Percentiles rank a stretch among this genome's conserved stretches.
Conservation (phyloP, 2,113 vertebrate genomes). For the Odobenus rosmarus region DNA sequence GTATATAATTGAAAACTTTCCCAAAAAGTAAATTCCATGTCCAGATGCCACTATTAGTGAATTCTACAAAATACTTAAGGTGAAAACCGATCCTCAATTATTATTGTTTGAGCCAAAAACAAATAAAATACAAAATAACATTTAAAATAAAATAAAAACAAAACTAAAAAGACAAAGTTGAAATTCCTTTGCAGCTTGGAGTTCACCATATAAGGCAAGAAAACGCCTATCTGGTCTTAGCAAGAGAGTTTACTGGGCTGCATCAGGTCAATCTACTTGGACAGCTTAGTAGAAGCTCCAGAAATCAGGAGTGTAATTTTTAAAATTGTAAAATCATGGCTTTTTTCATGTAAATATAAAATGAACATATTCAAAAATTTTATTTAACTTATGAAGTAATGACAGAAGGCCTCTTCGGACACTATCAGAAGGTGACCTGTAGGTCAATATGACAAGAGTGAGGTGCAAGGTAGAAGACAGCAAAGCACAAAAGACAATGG, state of each 20-base stretch:
- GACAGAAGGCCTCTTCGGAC: background rate
- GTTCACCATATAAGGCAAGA: background rate
- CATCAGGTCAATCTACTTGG: background rate
- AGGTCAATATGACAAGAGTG: background rate
- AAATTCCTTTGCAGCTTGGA: background rate
- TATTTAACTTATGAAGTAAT: background rate
- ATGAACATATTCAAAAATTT: background rate
- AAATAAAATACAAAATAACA: background rate
- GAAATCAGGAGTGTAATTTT: background rate
- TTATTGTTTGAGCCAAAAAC: background rate
- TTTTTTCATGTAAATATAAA: background rate
- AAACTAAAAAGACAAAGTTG: background rate
- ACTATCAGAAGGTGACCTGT: background rate
- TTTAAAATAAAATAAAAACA: background rate
- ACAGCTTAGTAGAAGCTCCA: background rate
- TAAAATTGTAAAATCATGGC: background rate
- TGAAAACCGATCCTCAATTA: background rate
- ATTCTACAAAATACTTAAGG: background rate
- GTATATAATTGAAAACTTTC: background rate
- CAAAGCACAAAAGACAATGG: background rate
- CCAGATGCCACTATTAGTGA: background rate
- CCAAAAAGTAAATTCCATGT: background rate
- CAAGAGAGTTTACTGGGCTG: background rate
- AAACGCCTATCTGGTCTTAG: background rate
- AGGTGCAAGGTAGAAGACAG: fast-evolving